These are phyloP conservation scores for Gryllus longicercus DNA, from an alignment of 2,888 invertebrate genomes.

Conservation along the genomic window DNA sequence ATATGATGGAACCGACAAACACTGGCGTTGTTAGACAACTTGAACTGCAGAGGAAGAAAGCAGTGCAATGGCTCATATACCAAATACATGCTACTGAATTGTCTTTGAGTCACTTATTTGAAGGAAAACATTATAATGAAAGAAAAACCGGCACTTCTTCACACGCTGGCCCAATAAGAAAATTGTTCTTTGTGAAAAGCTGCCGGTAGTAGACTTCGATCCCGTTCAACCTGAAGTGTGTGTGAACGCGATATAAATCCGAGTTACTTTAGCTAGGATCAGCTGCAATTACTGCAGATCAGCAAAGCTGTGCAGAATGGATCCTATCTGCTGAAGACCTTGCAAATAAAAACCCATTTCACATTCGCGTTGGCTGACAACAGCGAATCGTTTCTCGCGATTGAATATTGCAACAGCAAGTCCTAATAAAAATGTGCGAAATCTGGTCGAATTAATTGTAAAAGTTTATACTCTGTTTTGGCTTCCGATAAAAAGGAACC, in stretches of 20 bases:
- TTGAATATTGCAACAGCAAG: slow-evolving; percentile 36
- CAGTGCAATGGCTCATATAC: neutral
- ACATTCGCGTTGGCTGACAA: slow-evolving; percentile 33
- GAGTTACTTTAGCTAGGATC: slow-evolving; percentile 37
- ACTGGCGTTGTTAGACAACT: neutral
- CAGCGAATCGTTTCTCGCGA: slow-evolving; percentile 34
- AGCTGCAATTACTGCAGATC: slow-evolving; percentile 36
- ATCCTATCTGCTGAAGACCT: slow-evolving; percentile 33
- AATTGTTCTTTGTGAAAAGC: slow-evolving; percentile 37
- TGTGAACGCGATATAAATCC: neutral
- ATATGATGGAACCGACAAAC: neutral
- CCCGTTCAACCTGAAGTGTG: neutral
- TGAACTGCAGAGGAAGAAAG: neutral
- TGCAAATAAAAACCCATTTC: slow-evolving; percentile 34
- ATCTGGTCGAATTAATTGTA: slow-evolving; percentile 33
- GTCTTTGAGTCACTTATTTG: neutral
- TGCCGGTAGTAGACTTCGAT: slow-evolving; percentile 28
- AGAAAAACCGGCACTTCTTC: neutral
- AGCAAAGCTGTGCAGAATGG: slow-evolving; percentile 32
- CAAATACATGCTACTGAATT: neutral
- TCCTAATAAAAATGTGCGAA: slow-evolving; percentile 33
- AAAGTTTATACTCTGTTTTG: slow-evolving; percentile 38
- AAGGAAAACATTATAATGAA: neutral
- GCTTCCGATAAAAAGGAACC: slow-evolving; percentile 36
- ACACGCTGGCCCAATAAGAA: slow-evolving; percentile 41